Base-by-base conservation (phyloP, 2,797 vertebrate species). In the Phoxinus dragarum region DNA sequence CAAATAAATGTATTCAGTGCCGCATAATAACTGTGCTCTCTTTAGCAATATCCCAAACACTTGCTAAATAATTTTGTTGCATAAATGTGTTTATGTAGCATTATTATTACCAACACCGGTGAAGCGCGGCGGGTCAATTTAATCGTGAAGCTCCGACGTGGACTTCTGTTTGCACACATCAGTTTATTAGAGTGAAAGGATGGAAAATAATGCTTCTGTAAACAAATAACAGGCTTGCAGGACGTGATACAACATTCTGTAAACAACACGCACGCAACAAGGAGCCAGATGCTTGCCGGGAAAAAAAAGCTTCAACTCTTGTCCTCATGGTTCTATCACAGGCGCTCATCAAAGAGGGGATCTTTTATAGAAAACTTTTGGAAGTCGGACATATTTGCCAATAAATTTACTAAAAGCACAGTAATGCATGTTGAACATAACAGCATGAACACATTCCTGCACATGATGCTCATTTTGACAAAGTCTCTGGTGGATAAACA, bases 321-420 rank as follows among this genome's bases (percentile, higher is more conserved):
- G 40, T 85, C 31, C 23, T 86, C 73, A 69, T 19, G 44, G 21
- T 71, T 80, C 19, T 34, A 80, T 83, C 66, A 40, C 84, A 84
- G 61, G 75, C 86, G 84, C 77, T 87, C 74, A 76, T 88, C 73
- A 86, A 86, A 86, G 40, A 64, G 4, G 12, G n/a, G 44, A 34
- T 69, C 44, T 56, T 64, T 59, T 75, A 27, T 42, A 12, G 17
- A 67, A 76, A 49, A 42, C 19, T 47, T 27, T 66, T 82, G 44
- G 36, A 61, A 77, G 56, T 44, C 21, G 4, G 6, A 54, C 23
- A 64, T 17, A 66, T 59, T 64, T 83, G 64, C 27, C 21, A 5
- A 61, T 81, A 23, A 23, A 42, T 66, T n/a, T 44, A 59, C 49
- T 76, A 34, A 67, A 52, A 59, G 21, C 34, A 5, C 47, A 76